Evolutionary conservation across 2,888 invertebrate genomes (phyloP), one percentile per base, ranked within the genome.

Genomic region (Mesoligia furuncula): DNA sequence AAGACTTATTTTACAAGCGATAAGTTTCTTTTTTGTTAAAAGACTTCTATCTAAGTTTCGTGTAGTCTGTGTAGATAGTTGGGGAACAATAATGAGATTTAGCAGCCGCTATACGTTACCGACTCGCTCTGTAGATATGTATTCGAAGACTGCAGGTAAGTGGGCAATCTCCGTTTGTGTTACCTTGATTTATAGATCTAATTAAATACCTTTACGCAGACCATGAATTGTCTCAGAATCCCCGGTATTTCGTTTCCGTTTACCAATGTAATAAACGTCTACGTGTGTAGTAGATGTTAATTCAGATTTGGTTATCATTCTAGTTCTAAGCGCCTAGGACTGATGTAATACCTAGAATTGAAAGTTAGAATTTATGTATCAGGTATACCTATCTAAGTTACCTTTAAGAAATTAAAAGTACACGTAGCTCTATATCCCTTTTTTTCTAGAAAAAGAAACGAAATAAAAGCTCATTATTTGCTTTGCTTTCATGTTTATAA

Each of bases 121-220:
- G 62, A 62, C 59, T 78, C 57, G 59, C 73, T 77, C 73, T 77
- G 69, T 79, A 85, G 84, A 79, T 87, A 89, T 84, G 86, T 88
- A 88, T 86, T 88, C 85, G 83, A 76, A 88, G 88, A 86, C 87
- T 90, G 89, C 88, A 91, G 89, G 90, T 89, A 90, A 90, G 90
- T 90, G 90, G 90, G 89, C 91, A 91, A 90, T 91, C 90, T 91
- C 89, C 88, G 89, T 89, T 91, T 88, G 88, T 89, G 89, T 90
- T 90, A 87, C 86, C 90, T 91, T 94, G 94, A 95, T 94, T 95
- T 94, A 94, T 94, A 88, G 92, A 90, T 93, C 93, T 94, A 95
- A 95, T 95, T 95, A 94, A 94, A 94, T 94, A 93, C 93, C 93
- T 93, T 91, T 91, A 92, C 90, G 91, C 91, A 90, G 90, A 91